Evolutionary conservation across 1,140 invertebrate genomes (phyloP), one percentile per base, ranked within the genome.

Genomic region (Steinernema khuongi): DNA sequence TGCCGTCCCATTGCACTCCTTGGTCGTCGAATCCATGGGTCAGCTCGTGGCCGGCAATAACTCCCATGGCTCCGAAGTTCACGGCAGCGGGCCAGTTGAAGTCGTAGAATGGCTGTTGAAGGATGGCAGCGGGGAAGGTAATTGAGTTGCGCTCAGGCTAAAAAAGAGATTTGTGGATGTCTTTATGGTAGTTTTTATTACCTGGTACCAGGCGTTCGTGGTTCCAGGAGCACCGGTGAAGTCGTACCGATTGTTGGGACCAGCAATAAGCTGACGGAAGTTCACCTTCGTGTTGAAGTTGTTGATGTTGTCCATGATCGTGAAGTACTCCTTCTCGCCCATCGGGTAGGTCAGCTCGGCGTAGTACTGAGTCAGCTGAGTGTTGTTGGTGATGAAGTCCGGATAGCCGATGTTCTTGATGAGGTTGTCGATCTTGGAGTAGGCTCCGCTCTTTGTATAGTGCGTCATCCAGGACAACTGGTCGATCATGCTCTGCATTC

Each of bases 1-100:
- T 89, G 75, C 92, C 91, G 85, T 96, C 93, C 81, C 93, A 96
- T 87, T 94, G 92, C 22, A 93, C 89, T 28, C 88, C 88, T 85
- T 78, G 68, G 44, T 78, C 74, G 50, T 80, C 79, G 31, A 79
- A 79, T 79, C 87, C 89, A 78, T 89, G 89, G 19, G 87, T 87
- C 29, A 89, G 85, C 81, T 89, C 89, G 80, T 89, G 89, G 0
- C 88, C 88, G 43, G 89, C 87, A 2, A 89, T 87, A 18, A 88
- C 86, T 11, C 88, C 88, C n/a, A 89, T 78, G 60, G 86, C 88
- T n/a, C 88, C 88, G 79, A 87, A 89, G 75, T 88, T 88, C 1
- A 88, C 76, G 50, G 87, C 89, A 88, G 88, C 89, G 71, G 89
- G 90, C 76, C 87, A 88, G 26, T 86, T 85, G 31, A 86, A 85